phyloP scores from a whole-genome alignment of 2,888 invertebrate species.

The Cyrtodaria siliqua region DNA sequence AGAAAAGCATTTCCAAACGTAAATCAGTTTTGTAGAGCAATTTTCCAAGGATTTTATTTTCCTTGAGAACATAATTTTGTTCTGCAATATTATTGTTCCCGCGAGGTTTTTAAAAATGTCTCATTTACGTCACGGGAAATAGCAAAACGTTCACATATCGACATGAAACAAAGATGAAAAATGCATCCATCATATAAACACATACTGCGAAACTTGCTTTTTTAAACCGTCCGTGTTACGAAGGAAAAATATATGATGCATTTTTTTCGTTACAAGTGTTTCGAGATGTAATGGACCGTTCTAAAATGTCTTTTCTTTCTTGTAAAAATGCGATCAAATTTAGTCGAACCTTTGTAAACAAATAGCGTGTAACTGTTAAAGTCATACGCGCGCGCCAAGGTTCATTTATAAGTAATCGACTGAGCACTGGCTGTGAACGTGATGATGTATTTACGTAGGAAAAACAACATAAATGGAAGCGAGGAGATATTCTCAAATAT shows the following conservation, averaged over 20 bases:
- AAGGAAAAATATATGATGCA: neutral
- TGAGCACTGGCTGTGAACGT: slow-evolving; percentile 56
- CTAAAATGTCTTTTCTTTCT: slow-evolving; percentile 47
- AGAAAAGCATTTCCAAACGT: too few species aligned
- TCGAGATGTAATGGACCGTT: slow-evolving; percentile 52
- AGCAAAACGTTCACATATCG: neutral
- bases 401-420: slow-evolving; percentile 68
- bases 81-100: too few species aligned
- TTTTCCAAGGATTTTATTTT: too few species aligned
- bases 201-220: slow-evolving; percentile 16
- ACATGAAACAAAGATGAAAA: neutral
- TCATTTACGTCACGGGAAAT: slow-evolving; percentile 22
- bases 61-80: too few species aligned
- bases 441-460: slow-evolving; percentile 63
- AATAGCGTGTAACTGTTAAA: slow-evolving; percentile 63
- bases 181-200: slow-evolving; percentile 12
- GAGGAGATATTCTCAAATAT: slow-evolving; percentile 51
- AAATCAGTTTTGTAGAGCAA: too few species aligned
- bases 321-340: slow-evolving; percentile 64
- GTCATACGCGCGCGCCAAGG: slow-evolving; percentile 53
- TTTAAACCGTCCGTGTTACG: slow-evolving; percentile 3
- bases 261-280: slow-evolving; percentile 60
- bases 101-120: neutral
- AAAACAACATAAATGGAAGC: slow-evolving; percentile 64
- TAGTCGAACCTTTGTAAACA: slow-evolving; percentile 60